Percentiles rank a stretch among this genome's conserved stretches.
Conservation (phyloP, 2,113 vertebrate genomes). For the Malurus alboscapulatus region DNA sequence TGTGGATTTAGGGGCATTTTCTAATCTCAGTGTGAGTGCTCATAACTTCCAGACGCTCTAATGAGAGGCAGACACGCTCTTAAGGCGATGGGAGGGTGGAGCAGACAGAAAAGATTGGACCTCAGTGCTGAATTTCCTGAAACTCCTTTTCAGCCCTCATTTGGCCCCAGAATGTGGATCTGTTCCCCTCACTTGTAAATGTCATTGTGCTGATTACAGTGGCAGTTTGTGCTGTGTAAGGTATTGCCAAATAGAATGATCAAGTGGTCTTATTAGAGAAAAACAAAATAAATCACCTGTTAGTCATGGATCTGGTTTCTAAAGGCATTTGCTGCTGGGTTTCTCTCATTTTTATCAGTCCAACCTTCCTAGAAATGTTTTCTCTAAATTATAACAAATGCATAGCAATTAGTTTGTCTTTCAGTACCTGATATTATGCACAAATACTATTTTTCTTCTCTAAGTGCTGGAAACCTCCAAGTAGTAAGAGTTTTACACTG, state of each 20-base stretch:
- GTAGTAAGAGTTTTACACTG: not conserved
- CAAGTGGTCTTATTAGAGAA: not conserved
- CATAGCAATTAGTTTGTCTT: not conserved
- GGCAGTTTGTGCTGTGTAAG: not conserved
- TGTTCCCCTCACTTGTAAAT: not conserved
- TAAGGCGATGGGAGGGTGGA: fast-evolving
- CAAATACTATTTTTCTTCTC: not conserved
- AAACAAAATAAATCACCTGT: not conserved
- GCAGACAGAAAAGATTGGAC: not conserved
- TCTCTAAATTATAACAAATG: not conserved
- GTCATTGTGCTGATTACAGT: fast-evolving
- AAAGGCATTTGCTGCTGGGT: not conserved
- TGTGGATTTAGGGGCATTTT: not conserved
- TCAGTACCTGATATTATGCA: not conserved
- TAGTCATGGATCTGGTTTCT: not conserved
- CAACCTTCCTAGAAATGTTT: not conserved
- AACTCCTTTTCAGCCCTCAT: not conserved
- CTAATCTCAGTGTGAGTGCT: not conserved
- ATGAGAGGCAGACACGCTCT: not conserved
- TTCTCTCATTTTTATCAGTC: not conserved
- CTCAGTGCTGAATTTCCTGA: not conserved
- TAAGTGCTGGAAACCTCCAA: not conserved
- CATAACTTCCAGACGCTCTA: not conserved
- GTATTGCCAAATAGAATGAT: not conserved
- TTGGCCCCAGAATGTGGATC: not conserved